phyloP scores from a whole-genome alignment of 53 echinoderm and acorn worm species.

The Hippasteria phrygiana region DNA sequence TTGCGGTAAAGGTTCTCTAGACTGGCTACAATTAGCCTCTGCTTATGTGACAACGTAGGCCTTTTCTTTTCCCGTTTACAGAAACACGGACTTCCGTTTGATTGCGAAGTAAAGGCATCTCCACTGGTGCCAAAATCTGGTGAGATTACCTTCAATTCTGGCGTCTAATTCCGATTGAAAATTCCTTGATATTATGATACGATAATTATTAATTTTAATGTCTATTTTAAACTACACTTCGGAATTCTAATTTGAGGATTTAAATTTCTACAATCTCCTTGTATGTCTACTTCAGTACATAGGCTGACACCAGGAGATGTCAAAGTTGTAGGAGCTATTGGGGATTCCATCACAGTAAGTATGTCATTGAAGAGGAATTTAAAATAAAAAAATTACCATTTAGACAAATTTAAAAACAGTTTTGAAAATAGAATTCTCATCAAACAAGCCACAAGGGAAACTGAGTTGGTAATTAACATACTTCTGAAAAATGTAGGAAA shows the following conservation, averaged over 20 bases:
- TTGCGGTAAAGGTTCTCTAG: too few species aligned
- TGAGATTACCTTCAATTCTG: neutral
- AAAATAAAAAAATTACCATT: too few species aligned
- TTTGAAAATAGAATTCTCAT: too few species aligned
- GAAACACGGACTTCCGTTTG: slow-evolving; percentile 2
- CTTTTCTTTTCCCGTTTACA: neutral
- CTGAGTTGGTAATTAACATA: too few species aligned
- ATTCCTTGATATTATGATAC: neutral
- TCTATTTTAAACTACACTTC: neutral
- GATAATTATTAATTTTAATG: neutral
- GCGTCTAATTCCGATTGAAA: neutral
- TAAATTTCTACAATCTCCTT: neutral
- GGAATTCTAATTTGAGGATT: neutral
- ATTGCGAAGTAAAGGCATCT: neutral
- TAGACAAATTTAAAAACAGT: too few species aligned
- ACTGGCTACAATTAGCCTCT: neutral
- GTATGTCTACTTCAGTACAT: slow-evolving; percentile 24
- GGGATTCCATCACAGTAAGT: slow-evolving; percentile 65
- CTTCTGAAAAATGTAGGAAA: too few species aligned
- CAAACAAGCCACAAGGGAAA: too few species aligned
- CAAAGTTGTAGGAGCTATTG: slow-evolving; percentile 55
- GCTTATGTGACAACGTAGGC: neutral
- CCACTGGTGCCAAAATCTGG: neutral
- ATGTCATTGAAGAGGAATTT: neutral
- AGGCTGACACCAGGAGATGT: slow-evolving; percentile 51